Evolutionary conservation across 2,888 invertebrate genomes (phyloP).

Genomic region (Zaprionus obscuricornis): DNA sequence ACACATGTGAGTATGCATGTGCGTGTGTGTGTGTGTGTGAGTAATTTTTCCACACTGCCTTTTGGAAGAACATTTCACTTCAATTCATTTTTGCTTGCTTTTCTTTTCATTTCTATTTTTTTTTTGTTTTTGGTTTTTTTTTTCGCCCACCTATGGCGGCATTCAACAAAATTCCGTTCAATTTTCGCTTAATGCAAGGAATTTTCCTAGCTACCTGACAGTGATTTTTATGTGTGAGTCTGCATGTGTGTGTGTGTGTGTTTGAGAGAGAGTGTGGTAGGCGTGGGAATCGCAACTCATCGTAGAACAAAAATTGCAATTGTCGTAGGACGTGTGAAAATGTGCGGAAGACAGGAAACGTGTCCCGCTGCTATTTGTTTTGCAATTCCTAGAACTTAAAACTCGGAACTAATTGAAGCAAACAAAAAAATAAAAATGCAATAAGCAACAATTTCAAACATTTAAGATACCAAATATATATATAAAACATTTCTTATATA

Average conservation of each 20-base stretch:
- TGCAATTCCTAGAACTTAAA: conserved; percentile 33
- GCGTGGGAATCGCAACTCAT: conserved; percentile 66
- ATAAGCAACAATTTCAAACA: no score
- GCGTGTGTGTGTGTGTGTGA: conserved; percentile 17
- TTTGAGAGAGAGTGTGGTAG: conserved; percentile 26
- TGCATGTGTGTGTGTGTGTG: not conserved
- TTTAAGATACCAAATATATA: no score
- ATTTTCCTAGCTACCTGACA: conserved; percentile 50
- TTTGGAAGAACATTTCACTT: conserved; percentile 46
- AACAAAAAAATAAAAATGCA: conserved; percentile 17
- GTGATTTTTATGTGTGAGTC: not conserved
- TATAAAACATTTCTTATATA: no score
- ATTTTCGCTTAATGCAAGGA: conserved; percentile 51
- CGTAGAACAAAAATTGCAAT: conserved; percentile 56
- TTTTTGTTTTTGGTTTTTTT: not conserved
- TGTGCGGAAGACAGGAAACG: conserved; percentile 66
- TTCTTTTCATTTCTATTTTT: no score
- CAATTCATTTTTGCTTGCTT: conserved; percentile 10
- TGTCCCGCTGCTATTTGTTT: conserved; percentile 26
- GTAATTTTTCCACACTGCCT: conserved; percentile 40
- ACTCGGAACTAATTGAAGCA: conserved; percentile 28
- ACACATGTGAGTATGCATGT: conserved; percentile 2
- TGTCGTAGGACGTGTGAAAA: conserved; percentile 70
- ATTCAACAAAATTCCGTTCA: conserved; percentile 50
- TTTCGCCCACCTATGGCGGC: conserved; percentile 63